These are phyloP conservation scores for Drosophila simulans DNA, from an alignment of 1,140 invertebrate genomes.

Conservation along the genomic window DNA sequence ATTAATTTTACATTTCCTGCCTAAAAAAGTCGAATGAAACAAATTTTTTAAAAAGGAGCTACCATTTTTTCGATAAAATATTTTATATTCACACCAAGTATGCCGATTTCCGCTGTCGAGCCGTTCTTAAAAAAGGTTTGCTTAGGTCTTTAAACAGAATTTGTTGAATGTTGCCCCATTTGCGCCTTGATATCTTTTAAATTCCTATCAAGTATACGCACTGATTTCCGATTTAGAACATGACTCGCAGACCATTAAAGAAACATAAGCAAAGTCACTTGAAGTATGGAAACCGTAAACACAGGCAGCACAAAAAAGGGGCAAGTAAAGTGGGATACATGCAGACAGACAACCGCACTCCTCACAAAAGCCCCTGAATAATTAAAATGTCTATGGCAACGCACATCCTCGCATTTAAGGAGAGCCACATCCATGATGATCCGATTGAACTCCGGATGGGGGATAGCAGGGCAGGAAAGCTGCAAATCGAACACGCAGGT, in stretches of 20 bases:
- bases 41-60: background rate
- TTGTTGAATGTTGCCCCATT: background rate
- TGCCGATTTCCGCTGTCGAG: background rate
- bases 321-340: background rate
- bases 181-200: background rate
- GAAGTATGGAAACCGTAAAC: slow-evolving; percentile 22
- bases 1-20: no score
- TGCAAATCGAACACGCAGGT: slow-evolving; percentile 69
- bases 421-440: slow-evolving; percentile 29
- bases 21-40: no score
- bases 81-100: slow-evolving; percentile 3
- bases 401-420: slow-evolving; percentile 27
- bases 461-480: slow-evolving; percentile 29
- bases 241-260: slow-evolving; percentile 33
- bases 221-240: slow-evolving; percentile 32
- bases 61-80: background rate
- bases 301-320: slow-evolving; percentile 7
- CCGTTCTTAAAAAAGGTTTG: background rate
- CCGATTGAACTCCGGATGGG: slow-evolving; percentile 30
- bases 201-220: slow-evolving; percentile 18
- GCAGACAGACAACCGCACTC: slow-evolving; percentile 20
- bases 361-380: slow-evolving; percentile 59
- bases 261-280: slow-evolving; percentile 40
- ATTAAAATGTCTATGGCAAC: slow-evolving; percentile 59
- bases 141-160: background rate